Base-by-base conservation (phyloP, 2,797 vertebrate genomes). In the Sebastes taczanowskii region DNA sequence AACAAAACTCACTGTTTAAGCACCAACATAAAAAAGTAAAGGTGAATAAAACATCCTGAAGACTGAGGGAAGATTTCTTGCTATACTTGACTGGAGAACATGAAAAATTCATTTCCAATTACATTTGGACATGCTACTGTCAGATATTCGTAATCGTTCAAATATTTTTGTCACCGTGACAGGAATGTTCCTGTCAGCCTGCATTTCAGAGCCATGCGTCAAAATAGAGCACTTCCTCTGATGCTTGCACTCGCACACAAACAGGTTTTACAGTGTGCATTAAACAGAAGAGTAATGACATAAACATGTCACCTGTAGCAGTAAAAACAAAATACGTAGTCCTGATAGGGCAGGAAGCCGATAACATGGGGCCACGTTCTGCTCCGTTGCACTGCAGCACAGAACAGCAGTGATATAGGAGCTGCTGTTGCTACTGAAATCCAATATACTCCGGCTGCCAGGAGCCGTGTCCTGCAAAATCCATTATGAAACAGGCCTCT, bases 371-470 rank as follows among this genome's bases (percentile, higher is more conserved):
- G 4, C 27, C 4, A 14, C 5, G 11, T 64, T 82, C 46, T 35
- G 29, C 35, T 82, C 65, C 4, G 4, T 71, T 74, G 22, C 70
- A n/a, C 76, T 69, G 75, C 64, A 38, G 74, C 62, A 58, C 35
- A 81, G 76, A 77, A 71, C 7, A 53, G 46, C 74, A 22, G 29
- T 4, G 64, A 34, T 75, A 73, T 56, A 56, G 67, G 73, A 78
- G 81, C 64, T 60, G 77, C 66, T 60, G 75, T 22, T 78, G 78
- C 55, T 55, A 52, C 64, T 89, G 86, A 89, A 91, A 91, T 89
- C 78, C 79, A 86, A 88, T 91, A 88, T 52, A 62, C 61, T 67
- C 32, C 1, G 5, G 65, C 69, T 80, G 77, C 67, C 60, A 82
- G 74, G 67, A 79, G 73, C 67, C 42, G n/a, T 23, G 62, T 68